These are phyloP conservation scores for Oenanthe oenanthe DNA, from an alignment of 2,113 vertebrate species.

Conservation along the genomic window DNA sequence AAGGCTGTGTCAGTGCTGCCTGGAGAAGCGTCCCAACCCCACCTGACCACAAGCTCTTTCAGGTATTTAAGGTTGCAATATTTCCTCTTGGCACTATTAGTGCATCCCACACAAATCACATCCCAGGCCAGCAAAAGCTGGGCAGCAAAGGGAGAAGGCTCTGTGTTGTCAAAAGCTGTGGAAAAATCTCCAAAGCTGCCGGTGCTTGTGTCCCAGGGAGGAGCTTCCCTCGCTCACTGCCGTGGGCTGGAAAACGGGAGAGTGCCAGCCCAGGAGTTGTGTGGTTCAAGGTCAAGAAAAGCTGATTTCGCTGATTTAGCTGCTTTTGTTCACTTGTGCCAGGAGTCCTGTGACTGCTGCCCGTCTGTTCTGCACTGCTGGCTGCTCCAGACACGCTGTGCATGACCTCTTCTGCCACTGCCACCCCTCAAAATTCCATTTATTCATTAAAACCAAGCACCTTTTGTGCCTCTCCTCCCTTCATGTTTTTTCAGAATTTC, in stretches of 20 bases:
- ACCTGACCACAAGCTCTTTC: not conserved
- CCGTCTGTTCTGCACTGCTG: not conserved
- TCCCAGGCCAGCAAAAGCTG: not conserved
- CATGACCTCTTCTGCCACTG: not conserved
- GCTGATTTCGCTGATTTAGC: constrained; percentile 27
- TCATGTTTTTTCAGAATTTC: not conserved
- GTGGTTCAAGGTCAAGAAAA: constrained; percentile 21
- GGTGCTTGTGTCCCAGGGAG: not conserved
- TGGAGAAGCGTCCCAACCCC: too few species aligned
- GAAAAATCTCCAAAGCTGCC: not conserved
- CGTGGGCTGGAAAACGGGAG: not conserved
- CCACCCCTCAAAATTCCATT: not conserved
- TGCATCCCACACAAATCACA: not conserved
- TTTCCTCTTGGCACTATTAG: not conserved
- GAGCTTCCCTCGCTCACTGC: not conserved
- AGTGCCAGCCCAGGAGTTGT: not conserved
- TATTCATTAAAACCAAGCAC: not conserved
- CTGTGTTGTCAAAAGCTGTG: not conserved
- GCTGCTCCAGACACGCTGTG: not conserved
- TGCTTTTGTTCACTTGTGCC: not conserved
- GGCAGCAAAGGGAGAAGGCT: not conserved
- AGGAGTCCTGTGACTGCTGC: constrained; percentile 26
- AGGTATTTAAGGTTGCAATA: not conserved
- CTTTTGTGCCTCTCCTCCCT: not conserved
- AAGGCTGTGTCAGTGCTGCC: not conserved